Conservation (phyloP, 2,888 invertebrate species). For the Drosophila macrospina region DNA sequence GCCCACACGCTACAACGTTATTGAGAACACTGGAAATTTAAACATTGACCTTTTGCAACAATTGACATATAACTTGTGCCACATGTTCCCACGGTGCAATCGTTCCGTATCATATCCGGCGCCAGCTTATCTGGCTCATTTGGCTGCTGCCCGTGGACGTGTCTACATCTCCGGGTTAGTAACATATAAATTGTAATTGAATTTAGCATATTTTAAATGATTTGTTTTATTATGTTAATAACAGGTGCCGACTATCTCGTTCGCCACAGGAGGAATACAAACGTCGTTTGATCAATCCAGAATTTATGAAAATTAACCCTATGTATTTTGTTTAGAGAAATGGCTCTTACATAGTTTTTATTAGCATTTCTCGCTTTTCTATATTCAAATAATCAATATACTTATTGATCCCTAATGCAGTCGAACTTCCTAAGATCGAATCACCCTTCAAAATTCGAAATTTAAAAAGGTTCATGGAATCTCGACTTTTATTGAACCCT, state of each 20-base stretch:
- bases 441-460: not conserved
- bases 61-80: conserved; percentile 93
- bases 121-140: conserved; percentile 94
- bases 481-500: too few relatives aligned
- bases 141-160: conserved; percentile 91
- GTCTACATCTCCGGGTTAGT: conserved; percentile 83
- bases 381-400: not conserved
- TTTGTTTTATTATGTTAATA: not conserved
- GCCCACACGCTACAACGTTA: conserved; percentile 93
- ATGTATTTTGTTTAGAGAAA: conserved; percentile 90
- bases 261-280: conserved; percentile 86
- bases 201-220: not conserved
- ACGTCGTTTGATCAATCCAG: conserved; percentile 86
- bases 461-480: too few relatives aligned
- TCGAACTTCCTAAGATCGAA: not conserved
- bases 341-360: not conserved
- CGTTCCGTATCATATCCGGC: conserved; percentile 94
- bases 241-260: conserved; percentile 64
- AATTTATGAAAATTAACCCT: conserved; percentile 87
- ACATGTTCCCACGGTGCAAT: conserved; percentile 93
- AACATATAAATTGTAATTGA: not conserved
- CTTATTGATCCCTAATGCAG: not conserved
- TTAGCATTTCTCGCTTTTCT: not conserved
- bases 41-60: conserved; percentile 91
- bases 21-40: conserved; percentile 92